Evolutionary conservation across 2,888 invertebrate genomes (phyloP), one percentile per base, ranked within the genome.

Genomic region (Conops quadrifasciatus): DNA sequence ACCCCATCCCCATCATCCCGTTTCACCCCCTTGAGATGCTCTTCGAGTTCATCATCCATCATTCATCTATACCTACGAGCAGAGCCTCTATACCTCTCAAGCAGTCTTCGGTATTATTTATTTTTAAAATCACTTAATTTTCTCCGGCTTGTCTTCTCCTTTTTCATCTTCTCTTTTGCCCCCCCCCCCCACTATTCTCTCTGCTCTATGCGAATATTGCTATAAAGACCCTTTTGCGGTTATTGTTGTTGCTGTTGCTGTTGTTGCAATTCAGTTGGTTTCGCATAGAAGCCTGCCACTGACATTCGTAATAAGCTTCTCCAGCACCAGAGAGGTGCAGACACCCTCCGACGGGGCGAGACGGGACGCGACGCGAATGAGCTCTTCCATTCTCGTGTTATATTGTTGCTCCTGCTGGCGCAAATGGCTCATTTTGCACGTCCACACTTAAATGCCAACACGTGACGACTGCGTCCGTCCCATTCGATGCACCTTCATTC

Each of bases 381-480:
- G 67, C 65, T 36, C 51, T 53, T 66, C 36, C 65, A 53, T 3
- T 21, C 58, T n/a, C n/a, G n/a, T n/a, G n/a, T n/a, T n/a, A 59
- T 47, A 45, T 24, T 30, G 30, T 36, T 45, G 30, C 21, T 49
- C 30, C 53, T 30, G 59, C 21, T 43, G 45, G 49, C 19, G 58
- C 67, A 78, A 78, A 79, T 79, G 79, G 77, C 79, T 78, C 78
- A 80, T 80, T 81, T 82, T 78, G 80, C 83, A 83, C 83, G 83
- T 83, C 80, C 80, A 78, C 80, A 81, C 80, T 81, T 83, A 83
- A 83, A 83, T 82, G 80, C 79, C 80, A 79, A 79, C 83, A 83
- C 83, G 83, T 83, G 83, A 83, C 36, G 36, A 7, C 81, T 80
- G 78, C 77, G 79, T 78, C 77, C 75, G 75, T 74, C 72, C 75